Percentiles rank a stretch among this genome's conserved stretches.
Evolutionary conservation across 2,113 vertebrate genomes (phyloP).

Genomic region (Zosterops borbonicus): DNA sequence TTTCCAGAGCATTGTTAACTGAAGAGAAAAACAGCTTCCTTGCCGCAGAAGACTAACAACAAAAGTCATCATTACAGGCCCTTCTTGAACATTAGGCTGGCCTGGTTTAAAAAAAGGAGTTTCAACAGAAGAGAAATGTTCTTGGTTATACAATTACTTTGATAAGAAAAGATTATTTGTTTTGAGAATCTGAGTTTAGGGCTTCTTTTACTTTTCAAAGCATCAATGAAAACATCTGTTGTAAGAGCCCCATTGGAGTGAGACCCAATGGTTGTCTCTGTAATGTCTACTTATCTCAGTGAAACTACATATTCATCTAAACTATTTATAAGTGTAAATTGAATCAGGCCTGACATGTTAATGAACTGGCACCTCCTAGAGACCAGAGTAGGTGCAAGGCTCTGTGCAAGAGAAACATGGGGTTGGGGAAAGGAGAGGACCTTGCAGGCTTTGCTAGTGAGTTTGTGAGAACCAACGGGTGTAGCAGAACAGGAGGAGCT

Average conservation of each 20-base stretch:
- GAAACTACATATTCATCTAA: not conserved
- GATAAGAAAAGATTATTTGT: not conserved
- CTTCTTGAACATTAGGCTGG: conserved; percentile 1
- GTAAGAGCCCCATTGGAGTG: not conserved
- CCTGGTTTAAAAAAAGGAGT: not conserved
- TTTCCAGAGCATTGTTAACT: conserved; percentile 33
- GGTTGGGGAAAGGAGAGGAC: not conserved
- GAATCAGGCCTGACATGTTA: not conserved
- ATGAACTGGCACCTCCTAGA: not conserved
- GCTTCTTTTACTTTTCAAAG: conserved; percentile 14
- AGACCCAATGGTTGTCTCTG: not conserved
- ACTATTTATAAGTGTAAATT: not conserved
- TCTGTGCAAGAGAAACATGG: not conserved
- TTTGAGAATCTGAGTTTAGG: not conserved
- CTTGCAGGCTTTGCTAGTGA: not conserved
- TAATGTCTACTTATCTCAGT: rapidly evolving
- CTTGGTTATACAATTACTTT: not conserved
- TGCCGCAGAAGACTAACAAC: not conserved
- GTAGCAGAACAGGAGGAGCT: not conserved
- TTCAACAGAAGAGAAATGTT: not conserved
- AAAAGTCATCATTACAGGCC: not conserved
- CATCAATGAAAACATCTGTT: not conserved
- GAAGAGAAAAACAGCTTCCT: not conserved
- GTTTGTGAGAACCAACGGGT: not conserved
- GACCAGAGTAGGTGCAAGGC: not conserved